These are phyloP conservation scores for Thinocorus orbignyianus DNA, from an alignment of 2,113 vertebrate genomes.

Conservation along the genomic window DNA sequence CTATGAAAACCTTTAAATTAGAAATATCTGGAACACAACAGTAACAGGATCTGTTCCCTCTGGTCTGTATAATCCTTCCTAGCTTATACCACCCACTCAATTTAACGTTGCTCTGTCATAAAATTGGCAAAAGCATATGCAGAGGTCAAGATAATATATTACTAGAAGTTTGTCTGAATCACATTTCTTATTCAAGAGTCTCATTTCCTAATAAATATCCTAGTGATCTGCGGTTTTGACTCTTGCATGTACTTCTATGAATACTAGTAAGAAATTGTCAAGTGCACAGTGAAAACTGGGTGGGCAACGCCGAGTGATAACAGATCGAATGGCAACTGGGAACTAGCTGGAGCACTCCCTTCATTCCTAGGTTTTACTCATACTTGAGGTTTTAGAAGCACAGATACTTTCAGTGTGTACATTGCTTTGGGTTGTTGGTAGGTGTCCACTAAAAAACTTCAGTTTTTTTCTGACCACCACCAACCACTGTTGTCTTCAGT, in stretches of 20 bases:
- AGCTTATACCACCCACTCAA: constrained; percentile 56
- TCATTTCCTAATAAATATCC: constrained; percentile 51
- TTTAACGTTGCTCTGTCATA: constrained; percentile 33
- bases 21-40: constrained; percentile 26
- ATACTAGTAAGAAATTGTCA: constrained; percentile 33
- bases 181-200: constrained; percentile 45
- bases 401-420: not conserved
- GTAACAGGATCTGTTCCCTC: constrained; percentile 39
- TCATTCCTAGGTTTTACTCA: constrained; percentile 1
- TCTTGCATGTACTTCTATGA: constrained; percentile 10
- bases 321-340: not conserved
- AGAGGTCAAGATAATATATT: constrained; percentile 53
- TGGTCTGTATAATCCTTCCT: constrained; percentile 9
- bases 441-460: not conserved
- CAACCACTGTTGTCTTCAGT: not conserved
- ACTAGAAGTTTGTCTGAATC: constrained; percentile 34
- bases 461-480: not conserved
- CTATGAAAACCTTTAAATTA: constrained; percentile 39
- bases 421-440: not conserved
- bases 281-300: constrained; percentile 34
- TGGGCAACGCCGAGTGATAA: constrained; percentile 30
- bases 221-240: constrained; percentile 43
- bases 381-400: not conserved
- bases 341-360: not conserved
- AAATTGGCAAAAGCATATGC: constrained; percentile 38